Evolutionary conservation across 1,140 invertebrate genomes (phyloP).

Genomic region (Macrotrachela quadricornifera): DNA sequence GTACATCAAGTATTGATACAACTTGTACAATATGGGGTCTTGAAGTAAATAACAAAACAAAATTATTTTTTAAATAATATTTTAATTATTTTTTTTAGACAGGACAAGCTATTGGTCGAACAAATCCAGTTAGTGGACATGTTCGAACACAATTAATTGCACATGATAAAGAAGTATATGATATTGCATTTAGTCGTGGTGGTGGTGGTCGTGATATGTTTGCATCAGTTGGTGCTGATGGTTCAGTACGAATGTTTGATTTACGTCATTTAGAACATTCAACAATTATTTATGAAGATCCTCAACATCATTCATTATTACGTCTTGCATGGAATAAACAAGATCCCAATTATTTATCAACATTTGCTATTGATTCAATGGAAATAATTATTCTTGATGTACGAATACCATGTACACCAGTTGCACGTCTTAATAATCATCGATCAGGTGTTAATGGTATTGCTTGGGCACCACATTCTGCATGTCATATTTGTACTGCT

Average conservation of each 20-base stretch:
- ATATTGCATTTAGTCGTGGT: slow-evolving; percentile 89
- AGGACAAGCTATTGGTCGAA: slow-evolving; percentile 54
- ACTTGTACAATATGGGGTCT: slow-evolving; percentile 98
- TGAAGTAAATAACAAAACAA: slow-evolving; percentile 48
- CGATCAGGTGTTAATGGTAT: slow-evolving; percentile 94
- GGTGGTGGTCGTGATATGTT: slow-evolving; percentile 98
- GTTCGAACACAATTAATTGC: slow-evolving; percentile 97
- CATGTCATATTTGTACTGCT: slow-evolving; percentile 93
- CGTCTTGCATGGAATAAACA: slow-evolving; percentile 97
- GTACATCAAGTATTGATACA: slow-evolving; percentile 94
- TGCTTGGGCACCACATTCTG: slow-evolving; percentile 93
- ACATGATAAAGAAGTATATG: slow-evolving; percentile 98
- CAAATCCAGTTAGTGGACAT: slow-evolving; percentile 69
- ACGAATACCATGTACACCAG: slow-evolving; percentile 84
- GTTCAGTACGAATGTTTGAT: slow-evolving; percentile 96
- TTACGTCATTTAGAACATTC: slow-evolving; percentile 89
- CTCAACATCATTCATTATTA: slow-evolving; percentile 74
- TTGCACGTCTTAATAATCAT: slow-evolving; percentile 88
- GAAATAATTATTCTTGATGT: slow-evolving; percentile 85
- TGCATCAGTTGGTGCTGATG: slow-evolving; percentile 89
- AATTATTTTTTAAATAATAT: background rate
- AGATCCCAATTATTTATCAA: slow-evolving; percentile 93
- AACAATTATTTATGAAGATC: slow-evolving; percentile 97
- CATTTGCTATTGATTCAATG: slow-evolving; percentile 90
- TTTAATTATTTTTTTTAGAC: slow-evolving; percentile 27